Evolutionary conservation across 2,797 vertebrate species (phyloP), one percentile per base, ranked within the genome.

Genomic region (Acrocephalus scirpaceus): DNA sequence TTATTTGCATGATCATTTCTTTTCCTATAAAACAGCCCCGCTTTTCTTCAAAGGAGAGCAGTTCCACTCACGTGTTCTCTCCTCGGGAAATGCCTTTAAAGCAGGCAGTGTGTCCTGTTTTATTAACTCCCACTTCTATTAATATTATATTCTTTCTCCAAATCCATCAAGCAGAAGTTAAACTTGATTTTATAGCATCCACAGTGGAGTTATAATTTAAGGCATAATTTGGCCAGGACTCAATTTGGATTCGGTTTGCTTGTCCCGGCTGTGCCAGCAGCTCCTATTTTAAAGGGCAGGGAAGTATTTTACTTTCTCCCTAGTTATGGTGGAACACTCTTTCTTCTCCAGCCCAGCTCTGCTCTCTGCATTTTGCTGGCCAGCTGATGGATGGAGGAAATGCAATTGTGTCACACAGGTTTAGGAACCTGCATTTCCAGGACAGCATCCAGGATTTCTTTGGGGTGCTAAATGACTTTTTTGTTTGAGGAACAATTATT

Each of bases 211-310:
- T 97, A 96, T 95, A 95, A 97, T 92, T 96, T 95, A 95, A 96
- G 83, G 90, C 95, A 90, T 82, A 95, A 95, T 95, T 96, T 97
- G 95, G 95, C 96, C 0, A 86, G 57, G 56, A 4, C 80, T 97
- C 93, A 77, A 34, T 73, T 94, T 96, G 95, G 95, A 95, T 82
- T 79, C 30, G 2, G 45, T 82, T 91, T 82, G 51, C 88, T 87
- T 72, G 72, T 84, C 85, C 92, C 57, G n/a, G 58, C 50, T 1
- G n/a, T 91, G 92, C 95, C 80, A 94, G 51, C 83, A 97, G 67
- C 95, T 97, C 91, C 93, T 90, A 93, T 90, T 96, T 94, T 92
- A 93, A 93, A 96, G 86, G 92, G 92, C 86, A 93, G 80, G 90
- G 65, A 88, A 83, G 89, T 90, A 72, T 95, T 96, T 96, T 89